Percentiles rank a stretch among this genome's conserved stretches.
phyloP scores from a whole-genome alignment of 2,888 invertebrate species.

The Creontiades dilutus region DNA sequence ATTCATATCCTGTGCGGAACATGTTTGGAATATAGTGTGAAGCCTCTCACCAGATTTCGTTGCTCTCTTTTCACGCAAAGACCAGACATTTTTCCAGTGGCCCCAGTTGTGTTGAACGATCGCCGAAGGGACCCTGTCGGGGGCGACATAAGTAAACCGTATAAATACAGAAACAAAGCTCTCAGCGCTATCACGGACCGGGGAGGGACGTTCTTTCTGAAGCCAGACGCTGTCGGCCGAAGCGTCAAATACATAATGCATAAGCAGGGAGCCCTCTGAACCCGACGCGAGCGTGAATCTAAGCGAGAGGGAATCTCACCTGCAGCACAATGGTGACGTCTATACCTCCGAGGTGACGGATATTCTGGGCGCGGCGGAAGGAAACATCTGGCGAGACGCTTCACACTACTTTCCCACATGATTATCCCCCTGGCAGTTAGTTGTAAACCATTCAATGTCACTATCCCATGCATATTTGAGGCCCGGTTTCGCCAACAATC shows the following conservation, averaged over 20 bases:
- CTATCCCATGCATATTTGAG: no score
- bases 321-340: conserved; percentile 35
- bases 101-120: not conserved
- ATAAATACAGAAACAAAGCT: conserved; percentile 6
- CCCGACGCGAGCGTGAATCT: conserved; percentile 28
- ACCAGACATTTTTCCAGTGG: not conserved
- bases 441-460: no score
- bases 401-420: no score
- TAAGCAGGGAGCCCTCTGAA: conserved; percentile 13
- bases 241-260: conserved; percentile 27
- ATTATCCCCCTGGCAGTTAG: no score
- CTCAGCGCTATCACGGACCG: not conserved
- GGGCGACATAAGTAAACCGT: not conserved
- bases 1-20: no score
- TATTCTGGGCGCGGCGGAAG: no score
- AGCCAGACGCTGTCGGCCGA: not conserved
- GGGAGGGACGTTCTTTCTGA: not conserved
- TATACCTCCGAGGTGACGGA: not conserved
- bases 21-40: no score
- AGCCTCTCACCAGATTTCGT: no score
- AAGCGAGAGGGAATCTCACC: not conserved
- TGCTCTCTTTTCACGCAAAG: not conserved
- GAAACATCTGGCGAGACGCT: no score
- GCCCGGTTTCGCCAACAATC: no score
- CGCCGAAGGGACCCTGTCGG: not conserved